Conservation (phyloP, 1,140 invertebrate species). For the Drosophila ananassae region DNA sequence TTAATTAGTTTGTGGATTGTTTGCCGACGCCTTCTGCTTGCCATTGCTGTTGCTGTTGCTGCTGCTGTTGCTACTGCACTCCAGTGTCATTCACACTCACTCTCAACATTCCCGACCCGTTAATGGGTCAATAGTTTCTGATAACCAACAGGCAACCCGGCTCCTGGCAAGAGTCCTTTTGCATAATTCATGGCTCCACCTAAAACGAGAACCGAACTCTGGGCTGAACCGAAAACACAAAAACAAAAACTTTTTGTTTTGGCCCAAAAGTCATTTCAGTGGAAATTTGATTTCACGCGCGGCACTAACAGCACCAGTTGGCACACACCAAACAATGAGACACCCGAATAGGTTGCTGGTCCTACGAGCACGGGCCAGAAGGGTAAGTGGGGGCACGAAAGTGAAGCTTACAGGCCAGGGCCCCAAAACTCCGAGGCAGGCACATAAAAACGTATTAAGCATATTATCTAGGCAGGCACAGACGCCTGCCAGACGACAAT, state of each 20-base stretch:
- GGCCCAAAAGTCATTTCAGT: constrained; percentile 71
- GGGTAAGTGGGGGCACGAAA: background rate
- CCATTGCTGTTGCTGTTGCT: background rate
- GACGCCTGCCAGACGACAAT: constrained; percentile 68
- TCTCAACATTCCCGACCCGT: constrained; percentile 46
- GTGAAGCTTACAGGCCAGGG: background rate
- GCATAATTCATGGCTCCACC: constrained; percentile 69
- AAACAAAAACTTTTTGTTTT: constrained; percentile 58
- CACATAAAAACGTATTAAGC: constrained; percentile 82
- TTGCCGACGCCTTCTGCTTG: constrained; percentile 32
- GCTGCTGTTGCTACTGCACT: constrained; percentile 19
- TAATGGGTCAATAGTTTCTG: constrained; percentile 81
- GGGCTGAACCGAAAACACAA: constrained; percentile 4
- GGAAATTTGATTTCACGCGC: constrained; percentile 82
- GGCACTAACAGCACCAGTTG: constrained; percentile 51
- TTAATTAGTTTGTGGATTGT: constrained; percentile 74
- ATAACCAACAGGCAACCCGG: constrained; percentile 50
- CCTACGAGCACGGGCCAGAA: background rate
- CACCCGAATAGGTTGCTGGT: constrained; percentile 31
- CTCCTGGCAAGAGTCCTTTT: constrained; percentile 58
- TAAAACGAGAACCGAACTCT: constrained; percentile 18
- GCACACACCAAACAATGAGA: constrained; percentile 70
- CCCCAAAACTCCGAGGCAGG: constrained; percentile 21
- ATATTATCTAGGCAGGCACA: constrained; percentile 76
- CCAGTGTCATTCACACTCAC: constrained; percentile 47